Conservation (phyloP, 1,140 invertebrate species). For the Nixonia krombeini region DNA sequence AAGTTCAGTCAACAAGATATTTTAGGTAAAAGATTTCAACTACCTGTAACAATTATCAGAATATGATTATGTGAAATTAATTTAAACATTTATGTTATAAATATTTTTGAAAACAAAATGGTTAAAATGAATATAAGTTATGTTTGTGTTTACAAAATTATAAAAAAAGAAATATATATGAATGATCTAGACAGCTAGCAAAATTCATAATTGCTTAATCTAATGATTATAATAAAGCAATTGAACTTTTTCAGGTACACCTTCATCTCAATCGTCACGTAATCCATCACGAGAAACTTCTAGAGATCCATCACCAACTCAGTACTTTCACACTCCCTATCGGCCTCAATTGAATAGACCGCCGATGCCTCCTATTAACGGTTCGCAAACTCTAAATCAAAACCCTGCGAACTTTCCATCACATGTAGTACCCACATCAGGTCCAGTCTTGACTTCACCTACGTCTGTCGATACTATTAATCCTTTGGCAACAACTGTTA, state of each 20-base stretch:
- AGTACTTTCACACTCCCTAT: slow-evolving; percentile 60
- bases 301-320: slow-evolving; percentile 64
- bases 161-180: too few species aligned
- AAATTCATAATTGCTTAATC: too few species aligned
- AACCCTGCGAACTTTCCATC: slow-evolving; percentile 12
- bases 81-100: too few species aligned
- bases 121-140: too few species aligned
- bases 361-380: slow-evolving; percentile 56
- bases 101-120: too few species aligned
- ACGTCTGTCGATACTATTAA: slow-evolving; percentile 15
- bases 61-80: too few species aligned
- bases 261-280: slow-evolving; percentile 64
- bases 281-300: slow-evolving; percentile 64
- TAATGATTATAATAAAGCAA: too few species aligned
- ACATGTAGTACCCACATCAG: slow-evolving; percentile 6
- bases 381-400: slow-evolving; percentile 37
- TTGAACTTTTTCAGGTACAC: slow-evolving; percentile 48
- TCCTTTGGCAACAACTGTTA: background rate
- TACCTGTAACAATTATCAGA: too few species aligned
- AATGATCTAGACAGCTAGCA: too few species aligned
- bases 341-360: slow-evolving; percentile 52
- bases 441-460: slow-evolving; percentile 1
- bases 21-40: too few species aligned
- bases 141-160: too few species aligned
- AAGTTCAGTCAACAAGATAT: too few species aligned